A percentile compares a stretch with the other conserved stretches of the same genome.
These are phyloP conservation scores for Otis tarda DNA, from an alignment of 2,113 vertebrate genomes.

Conservation along the genomic window DNA sequence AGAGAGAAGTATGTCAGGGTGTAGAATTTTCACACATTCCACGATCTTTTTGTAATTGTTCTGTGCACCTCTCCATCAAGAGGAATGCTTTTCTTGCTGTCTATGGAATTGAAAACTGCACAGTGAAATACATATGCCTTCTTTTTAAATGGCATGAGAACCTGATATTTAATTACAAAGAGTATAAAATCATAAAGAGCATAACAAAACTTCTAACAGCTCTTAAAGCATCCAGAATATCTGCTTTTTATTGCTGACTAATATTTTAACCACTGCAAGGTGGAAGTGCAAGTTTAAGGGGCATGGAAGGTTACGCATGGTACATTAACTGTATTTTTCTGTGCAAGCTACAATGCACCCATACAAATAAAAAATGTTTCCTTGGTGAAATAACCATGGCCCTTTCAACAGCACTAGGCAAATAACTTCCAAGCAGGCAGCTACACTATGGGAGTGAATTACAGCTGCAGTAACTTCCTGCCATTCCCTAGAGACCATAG, in stretches of 20 bases:
- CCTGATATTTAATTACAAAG: background rate
- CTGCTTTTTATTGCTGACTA: conserved; percentile 2
- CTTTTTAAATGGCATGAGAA: background rate
- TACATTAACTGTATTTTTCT: conserved; percentile 51
- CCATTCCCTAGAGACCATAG: background rate
- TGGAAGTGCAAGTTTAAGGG: conserved; percentile 31
- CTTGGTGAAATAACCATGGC: background rate
- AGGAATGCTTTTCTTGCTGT: background rate
- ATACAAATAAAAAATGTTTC: conserved; percentile 40
- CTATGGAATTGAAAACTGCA: background rate
- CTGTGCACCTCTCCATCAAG: background rate
- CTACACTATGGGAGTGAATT: background rate
- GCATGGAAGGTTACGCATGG: background rate
- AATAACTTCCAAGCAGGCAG: background rate
- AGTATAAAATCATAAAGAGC: background rate
- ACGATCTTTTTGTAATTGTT: background rate
- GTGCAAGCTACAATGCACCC: background rate
- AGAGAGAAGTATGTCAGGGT: background rate
- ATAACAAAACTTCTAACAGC: background rate
- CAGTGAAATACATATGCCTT: background rate
- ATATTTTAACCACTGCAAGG: conserved; percentile 36
- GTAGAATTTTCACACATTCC: background rate
- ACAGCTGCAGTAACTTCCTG: background rate
- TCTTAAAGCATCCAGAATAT: background rate
- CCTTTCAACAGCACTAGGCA: background rate